Evolutionary conservation across 2,113 vertebrate genomes (phyloP).

Genomic region (Arothron firmamentum): DNA sequence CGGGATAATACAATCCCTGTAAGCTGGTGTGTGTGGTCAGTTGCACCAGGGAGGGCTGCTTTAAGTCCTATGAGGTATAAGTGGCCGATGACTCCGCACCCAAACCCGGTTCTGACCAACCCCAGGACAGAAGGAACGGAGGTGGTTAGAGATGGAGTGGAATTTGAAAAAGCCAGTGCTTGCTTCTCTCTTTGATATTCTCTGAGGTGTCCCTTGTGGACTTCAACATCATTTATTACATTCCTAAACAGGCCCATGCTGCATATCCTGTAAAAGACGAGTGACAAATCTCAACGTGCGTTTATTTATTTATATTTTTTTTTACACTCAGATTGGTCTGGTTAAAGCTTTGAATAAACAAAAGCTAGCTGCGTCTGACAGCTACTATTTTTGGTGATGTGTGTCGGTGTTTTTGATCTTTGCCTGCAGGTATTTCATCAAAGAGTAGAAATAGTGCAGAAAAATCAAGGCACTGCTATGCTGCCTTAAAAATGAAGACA

Average conservation of each 20-base stretch:
- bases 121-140: constrained; percentile 6
- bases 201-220: constrained; percentile 12
- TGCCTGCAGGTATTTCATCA: constrained; percentile 17
- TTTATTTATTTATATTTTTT: too few species aligned
- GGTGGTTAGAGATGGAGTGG: constrained; percentile 8
- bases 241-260: not conserved
- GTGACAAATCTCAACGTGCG: not conserved
- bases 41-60: constrained; percentile 39
- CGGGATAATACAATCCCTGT: constrained; percentile 12
- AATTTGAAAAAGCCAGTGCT: constrained; percentile 18
- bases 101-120: constrained; percentile 13
- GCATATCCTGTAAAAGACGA: constrained; percentile 8
- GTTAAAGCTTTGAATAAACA: not conserved
- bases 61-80: constrained; percentile 31
- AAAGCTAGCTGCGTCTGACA: constrained; percentile 10
- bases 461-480: not conserved
- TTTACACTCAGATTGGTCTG: not conserved
- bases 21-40: constrained; percentile 7
- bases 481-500: not conserved
- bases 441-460: not conserved
- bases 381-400: constrained; percentile 17
- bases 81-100: constrained; percentile 24
- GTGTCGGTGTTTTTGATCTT: constrained; percentile 1
- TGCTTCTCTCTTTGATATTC: constrained; percentile 36
- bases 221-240: constrained; percentile 28